These are phyloP conservation scores for Malacoctenus gilli DNA, from an alignment of 2,797 vertebrate species.

Conservation along the genomic window DNA sequence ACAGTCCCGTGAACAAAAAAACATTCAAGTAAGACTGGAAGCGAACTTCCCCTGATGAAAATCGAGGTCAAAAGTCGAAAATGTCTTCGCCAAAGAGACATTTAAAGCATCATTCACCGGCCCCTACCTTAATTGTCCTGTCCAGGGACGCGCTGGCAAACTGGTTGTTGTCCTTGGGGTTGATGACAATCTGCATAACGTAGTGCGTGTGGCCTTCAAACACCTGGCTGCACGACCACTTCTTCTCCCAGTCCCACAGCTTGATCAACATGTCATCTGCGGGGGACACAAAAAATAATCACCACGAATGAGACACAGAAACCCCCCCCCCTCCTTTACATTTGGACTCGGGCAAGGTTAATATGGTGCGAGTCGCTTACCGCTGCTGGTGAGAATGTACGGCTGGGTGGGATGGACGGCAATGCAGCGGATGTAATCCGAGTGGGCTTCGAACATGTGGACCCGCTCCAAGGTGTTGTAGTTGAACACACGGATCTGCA, in stretches of 20 bases:
- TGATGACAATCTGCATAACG: constrained; percentile 99
- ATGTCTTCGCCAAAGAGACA: background rate
- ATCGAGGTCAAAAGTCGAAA: too few species aligned
- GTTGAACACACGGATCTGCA: constrained; percentile 98
- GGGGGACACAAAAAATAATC: constrained; percentile 42
- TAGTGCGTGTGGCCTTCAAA: constrained; percentile 99
- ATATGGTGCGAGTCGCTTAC: constrained; percentile 71
- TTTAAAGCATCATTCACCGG: background rate
- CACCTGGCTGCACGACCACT: constrained; percentile 97
- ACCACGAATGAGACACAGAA: background rate
- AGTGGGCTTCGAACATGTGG: constrained; percentile 98
- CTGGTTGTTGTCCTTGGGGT: constrained; percentile 99
- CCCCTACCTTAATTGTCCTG: constrained; percentile 94
- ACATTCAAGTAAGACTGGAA: too few species aligned
- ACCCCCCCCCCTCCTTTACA: too few species aligned
- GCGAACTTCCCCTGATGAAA: too few species aligned
- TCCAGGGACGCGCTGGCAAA: constrained; percentile 97
- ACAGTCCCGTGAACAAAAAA: too few species aligned
- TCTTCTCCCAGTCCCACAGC: constrained; percentile 99
- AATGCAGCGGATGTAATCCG: constrained; percentile 97
- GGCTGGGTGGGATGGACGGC: constrained; percentile 98
- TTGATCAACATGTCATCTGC: constrained; percentile 99
- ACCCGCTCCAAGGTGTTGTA: constrained; percentile 97
- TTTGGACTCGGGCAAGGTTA: too few species aligned
- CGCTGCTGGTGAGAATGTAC: constrained; percentile 98